phyloP scores from a whole-genome alignment of 1,140 invertebrate genomes.

The Dendroctonus valens region DNA sequence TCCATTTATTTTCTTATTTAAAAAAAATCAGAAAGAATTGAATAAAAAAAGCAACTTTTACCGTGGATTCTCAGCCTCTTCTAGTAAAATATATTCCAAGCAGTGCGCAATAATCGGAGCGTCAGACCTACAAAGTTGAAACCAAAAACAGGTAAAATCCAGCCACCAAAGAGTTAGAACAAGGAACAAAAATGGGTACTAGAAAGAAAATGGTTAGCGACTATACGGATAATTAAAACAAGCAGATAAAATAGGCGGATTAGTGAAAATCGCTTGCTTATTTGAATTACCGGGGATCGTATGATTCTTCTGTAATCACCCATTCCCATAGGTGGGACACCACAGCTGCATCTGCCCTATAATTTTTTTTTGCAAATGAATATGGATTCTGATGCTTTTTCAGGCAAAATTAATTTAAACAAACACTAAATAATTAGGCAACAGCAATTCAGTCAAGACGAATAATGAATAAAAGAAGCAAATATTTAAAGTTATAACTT shows the following conservation, averaged over 20 bases:
- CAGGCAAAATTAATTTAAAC: too few relatives aligned
- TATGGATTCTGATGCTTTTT: neutral
- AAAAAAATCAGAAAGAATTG: too few relatives aligned
- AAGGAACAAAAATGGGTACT: neutral
- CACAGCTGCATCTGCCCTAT: conserved; percentile 89
- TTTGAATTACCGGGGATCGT: conserved; percentile 49
- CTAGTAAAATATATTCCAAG: conserved; percentile 86
- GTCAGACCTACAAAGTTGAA: conserved; percentile 75
- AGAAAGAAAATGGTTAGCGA: neutral
- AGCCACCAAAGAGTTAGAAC: conserved; percentile 15
- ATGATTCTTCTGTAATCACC: conserved; percentile 67
- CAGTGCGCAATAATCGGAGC: conserved; percentile 92
- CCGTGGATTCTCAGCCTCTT: conserved; percentile 70
- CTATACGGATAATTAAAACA: conserved; percentile 9
- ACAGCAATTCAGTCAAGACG: too few relatives aligned
- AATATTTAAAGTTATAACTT: too few relatives aligned
- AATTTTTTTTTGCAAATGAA: conserved; percentile 35
- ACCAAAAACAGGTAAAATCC: conserved; percentile 35
- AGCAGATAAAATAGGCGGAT: conserved; percentile 14
- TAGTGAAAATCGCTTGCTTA: conserved; percentile 1
- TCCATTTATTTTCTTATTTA: too few relatives aligned
- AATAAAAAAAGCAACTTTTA: conserved; percentile 53
- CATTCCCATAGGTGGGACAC: conserved; percentile 89
- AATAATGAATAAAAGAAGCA: too few relatives aligned
- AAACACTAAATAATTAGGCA: too few relatives aligned